phyloP scores from a whole-genome alignment of 2,888 invertebrate species.

The Leptopilina syphax region DNA sequence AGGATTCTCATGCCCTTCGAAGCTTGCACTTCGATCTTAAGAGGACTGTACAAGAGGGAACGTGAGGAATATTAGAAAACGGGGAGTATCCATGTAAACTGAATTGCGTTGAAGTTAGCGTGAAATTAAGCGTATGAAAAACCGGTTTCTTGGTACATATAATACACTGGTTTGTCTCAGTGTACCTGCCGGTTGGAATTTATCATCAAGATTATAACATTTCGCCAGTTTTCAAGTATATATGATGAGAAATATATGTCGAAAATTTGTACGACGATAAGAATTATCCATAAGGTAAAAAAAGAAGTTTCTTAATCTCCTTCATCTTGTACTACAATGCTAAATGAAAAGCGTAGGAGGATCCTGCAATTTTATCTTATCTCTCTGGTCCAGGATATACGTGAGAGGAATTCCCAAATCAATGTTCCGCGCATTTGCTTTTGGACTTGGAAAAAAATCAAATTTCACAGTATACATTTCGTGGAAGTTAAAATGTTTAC shows the following conservation, averaged over 20 bases:
- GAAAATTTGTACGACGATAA: slow-evolving; percentile 2
- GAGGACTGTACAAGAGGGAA: slow-evolving; percentile 36
- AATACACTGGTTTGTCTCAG: slow-evolving; percentile 43
- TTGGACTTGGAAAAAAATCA: not conserved
- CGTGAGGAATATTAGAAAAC: slow-evolving; percentile 63
- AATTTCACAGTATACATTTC: not conserved
- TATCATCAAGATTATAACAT: slow-evolving; percentile 46
- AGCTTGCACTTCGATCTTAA: slow-evolving; percentile 36
- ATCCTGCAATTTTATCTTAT: not conserved
- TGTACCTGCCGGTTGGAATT: slow-evolving; percentile 46
- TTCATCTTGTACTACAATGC: not conserved
- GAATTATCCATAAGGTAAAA: not conserved
- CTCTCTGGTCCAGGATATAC: slow-evolving; percentile 32
- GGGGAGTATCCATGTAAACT: slow-evolving; percentile 73
- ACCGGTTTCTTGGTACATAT: slow-evolving; percentile 65
- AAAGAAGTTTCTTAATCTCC: not conserved
- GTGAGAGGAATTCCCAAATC: too few species aligned
- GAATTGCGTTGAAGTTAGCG: slow-evolving; percentile 74
- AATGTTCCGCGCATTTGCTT: not conserved
- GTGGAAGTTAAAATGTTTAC: not conserved
- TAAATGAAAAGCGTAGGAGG: slow-evolving; percentile 29
- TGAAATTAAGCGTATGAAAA: slow-evolving; percentile 75
- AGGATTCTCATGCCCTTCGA: slow-evolving; percentile 36
- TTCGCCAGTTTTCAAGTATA: slow-evolving; percentile 35
- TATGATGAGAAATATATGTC: slow-evolving; percentile 42